Evolutionary conservation across 2,888 invertebrate species (phyloP).

Genomic region (Stenichneumon culpator): DNA sequence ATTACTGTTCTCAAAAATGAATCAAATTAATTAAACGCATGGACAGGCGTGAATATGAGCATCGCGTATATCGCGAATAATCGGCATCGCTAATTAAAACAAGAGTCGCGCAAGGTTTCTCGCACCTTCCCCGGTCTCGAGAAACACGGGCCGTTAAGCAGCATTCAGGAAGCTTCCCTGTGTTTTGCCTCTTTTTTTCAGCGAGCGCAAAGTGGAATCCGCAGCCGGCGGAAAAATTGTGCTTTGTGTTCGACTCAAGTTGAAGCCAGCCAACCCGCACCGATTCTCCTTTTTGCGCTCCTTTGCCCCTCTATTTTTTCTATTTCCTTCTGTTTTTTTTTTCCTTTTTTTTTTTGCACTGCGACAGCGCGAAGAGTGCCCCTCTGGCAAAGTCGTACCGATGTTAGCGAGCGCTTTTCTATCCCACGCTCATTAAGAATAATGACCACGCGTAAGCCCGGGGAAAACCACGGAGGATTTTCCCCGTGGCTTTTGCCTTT

Average conservation of each 20-base stretch:
- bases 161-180: not conserved
- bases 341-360: constrained; percentile 4
- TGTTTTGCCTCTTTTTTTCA: not conserved
- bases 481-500: constrained; percentile 49
- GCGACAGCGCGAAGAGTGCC: constrained; percentile 25
- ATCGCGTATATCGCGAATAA: not conserved
- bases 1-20: not conserved
- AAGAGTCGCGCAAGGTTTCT: not conserved
- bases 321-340: constrained; percentile 1
- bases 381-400: constrained; percentile 14
- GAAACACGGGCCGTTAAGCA: not conserved
- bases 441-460: constrained; percentile 55
- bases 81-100: not conserved
- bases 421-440: constrained; percentile 61
- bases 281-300: constrained; percentile 10
- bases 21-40: not conserved
- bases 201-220: not conserved
- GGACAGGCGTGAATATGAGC: not conserved
- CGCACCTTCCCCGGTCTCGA: not conserved
- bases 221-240: not conserved
- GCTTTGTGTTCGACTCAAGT: constrained; percentile 18
- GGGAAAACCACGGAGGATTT: constrained; percentile 12
- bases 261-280: not conserved
- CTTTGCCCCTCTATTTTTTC: constrained; percentile 14
- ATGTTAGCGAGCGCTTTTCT: constrained; percentile 9